These are phyloP conservation scores for Xylocampa areola DNA, from an alignment of 2,888 invertebrate species.

Conservation along the genomic window DNA sequence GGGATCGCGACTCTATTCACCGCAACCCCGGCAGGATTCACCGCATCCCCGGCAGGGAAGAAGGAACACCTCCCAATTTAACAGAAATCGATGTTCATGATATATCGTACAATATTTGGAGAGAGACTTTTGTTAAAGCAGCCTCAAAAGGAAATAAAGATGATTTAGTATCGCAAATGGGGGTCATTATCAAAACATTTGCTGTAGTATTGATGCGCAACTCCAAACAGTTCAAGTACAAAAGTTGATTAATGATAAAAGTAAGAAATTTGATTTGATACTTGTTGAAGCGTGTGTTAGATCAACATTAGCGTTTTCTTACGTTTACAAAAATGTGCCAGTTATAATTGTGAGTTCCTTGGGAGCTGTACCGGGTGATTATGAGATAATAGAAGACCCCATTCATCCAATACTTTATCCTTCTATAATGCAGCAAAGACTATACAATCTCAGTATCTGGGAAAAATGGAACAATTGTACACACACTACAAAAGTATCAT, in stretches of 20 bases:
- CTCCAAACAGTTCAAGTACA: conserved; percentile 48
- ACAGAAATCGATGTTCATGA: conserved; percentile 78
- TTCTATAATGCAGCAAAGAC: conserved; percentile 37
- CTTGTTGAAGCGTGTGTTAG: conserved; percentile 57
- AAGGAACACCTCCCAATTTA: conserved; percentile 67
- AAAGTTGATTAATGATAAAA: conserved; percentile 55
- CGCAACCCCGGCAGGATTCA: too few relatives aligned
- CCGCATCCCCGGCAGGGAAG: too few relatives aligned
- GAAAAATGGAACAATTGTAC: conserved; percentile 63
- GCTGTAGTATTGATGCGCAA: conserved; percentile 29
- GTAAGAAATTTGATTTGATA: conserved; percentile 58
- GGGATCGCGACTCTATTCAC: too few relatives aligned
- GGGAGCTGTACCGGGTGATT: conserved; percentile 49
- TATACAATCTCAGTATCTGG: conserved; percentile 61
- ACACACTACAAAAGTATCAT: conserved; percentile 31
- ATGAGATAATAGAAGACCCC: conserved; percentile 60
- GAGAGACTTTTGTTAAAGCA: conserved; percentile 28
- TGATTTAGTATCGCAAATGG: conserved; percentile 21
- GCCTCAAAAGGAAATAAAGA: conserved; percentile 34
- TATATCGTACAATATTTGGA: conserved; percentile 63
- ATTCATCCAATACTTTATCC: conserved; percentile 65
- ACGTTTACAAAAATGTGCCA: conserved; percentile 56
- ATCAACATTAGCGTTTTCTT: conserved; percentile 46
- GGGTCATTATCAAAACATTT: conserved; percentile 10
- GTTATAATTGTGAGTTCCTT: conserved; percentile 69